These are phyloP conservation scores for Fratercula arctica DNA, from an alignment of 2,797 vertebrate genomes.

Conservation along the genomic window DNA sequence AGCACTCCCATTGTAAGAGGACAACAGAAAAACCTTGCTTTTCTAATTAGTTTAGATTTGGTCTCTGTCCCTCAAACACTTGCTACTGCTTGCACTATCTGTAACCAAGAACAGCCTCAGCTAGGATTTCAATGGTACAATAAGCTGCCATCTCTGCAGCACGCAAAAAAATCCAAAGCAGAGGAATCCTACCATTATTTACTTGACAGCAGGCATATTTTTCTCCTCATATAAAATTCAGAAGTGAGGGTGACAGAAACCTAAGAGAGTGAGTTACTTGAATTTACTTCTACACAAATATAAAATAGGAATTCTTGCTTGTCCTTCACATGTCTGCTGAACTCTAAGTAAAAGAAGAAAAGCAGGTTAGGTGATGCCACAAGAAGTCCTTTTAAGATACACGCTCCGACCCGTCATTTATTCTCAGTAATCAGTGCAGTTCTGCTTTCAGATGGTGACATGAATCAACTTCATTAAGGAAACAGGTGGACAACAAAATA, in stretches of 20 bases:
- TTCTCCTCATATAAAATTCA: not conserved
- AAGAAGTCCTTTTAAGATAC: not conserved
- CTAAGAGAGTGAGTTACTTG: not conserved
- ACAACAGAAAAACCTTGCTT: not conserved
- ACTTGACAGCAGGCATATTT: not conserved
- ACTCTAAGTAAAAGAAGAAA: not conserved
- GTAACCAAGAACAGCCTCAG: not conserved
- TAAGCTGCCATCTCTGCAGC: not conserved
- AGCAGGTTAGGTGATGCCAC: not conserved
- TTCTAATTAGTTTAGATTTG: not conserved
- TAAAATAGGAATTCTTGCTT: not conserved
- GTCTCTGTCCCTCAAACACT: not conserved
- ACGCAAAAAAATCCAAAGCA: not conserved
- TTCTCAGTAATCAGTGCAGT: not conserved
- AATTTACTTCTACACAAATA: not conserved
- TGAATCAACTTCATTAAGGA: not conserved
- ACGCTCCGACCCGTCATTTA: accelerated
- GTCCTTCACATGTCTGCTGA: not conserved
- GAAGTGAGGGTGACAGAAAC: not conserved
- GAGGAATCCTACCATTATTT: not conserved
- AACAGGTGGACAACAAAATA: not conserved
- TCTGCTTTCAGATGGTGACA: not conserved
- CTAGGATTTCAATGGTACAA: not conserved
- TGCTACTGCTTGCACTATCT: not conserved
- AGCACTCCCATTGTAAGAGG: not conserved